Conservation (phyloP, 1,140 invertebrate species). For the Ips typographus region DNA sequence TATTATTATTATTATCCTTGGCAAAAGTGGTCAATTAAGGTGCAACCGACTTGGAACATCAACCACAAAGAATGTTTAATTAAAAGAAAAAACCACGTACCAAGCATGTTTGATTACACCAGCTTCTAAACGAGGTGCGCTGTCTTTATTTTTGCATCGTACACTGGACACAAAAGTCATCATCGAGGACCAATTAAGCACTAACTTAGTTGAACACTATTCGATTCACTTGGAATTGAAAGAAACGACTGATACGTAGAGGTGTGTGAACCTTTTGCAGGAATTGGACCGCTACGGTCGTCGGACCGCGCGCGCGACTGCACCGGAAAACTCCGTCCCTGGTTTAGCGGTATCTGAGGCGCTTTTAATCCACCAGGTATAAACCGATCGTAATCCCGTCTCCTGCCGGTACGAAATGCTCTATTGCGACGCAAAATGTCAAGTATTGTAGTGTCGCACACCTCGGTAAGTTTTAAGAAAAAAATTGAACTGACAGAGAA, state of each 20-base stretch:
- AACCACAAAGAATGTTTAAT: neutral
- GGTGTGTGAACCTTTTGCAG: neutral
- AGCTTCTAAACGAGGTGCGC: slow-evolving; percentile 38
- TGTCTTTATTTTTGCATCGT: slow-evolving; percentile 38
- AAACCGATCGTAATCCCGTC: neutral
- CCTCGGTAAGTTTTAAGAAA: too few species aligned
- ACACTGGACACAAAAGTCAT: slow-evolving; percentile 41
- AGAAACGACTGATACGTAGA: neutral
- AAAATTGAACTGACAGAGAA: too few species aligned
- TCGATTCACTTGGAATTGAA: neutral
- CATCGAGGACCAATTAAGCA: neutral
- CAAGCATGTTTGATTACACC: slow-evolving; percentile 44
- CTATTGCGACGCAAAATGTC: slow-evolving; percentile 6
- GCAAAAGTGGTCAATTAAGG: too few species aligned
- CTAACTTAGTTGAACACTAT: too few species aligned
- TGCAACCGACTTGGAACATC: too few species aligned
- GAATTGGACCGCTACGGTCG: neutral
- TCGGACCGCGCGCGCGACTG: slow-evolving; percentile 18
- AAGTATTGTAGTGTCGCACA: neutral
- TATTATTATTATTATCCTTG: too few species aligned
- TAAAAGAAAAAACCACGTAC: slow-evolving; percentile 38
- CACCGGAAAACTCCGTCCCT: neutral
- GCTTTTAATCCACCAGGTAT: neutral
- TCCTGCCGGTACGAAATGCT: slow-evolving; percentile 15
- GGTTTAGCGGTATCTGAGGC: neutral